Evolutionary conservation across 1,140 invertebrate species (phyloP).

Genomic region (Brachionus angularis): DNA sequence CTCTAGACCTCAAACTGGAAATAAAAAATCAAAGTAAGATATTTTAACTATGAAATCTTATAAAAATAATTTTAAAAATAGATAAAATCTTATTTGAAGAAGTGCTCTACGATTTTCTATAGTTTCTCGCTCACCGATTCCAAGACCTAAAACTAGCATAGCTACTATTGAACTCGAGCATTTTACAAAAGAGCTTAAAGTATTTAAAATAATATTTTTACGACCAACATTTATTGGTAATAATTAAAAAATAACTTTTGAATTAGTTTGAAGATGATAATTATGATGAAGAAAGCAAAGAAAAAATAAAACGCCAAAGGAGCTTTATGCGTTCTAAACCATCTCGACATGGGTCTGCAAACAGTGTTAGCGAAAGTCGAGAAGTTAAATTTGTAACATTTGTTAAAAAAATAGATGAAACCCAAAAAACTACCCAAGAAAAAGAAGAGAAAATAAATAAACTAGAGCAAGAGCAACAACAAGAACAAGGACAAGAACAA

Average conservation of each 20-base stretch:
- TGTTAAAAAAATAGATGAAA: slow-evolving; percentile 3
- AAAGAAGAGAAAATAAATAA: background rate
- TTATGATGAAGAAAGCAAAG: background rate
- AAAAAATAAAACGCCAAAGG: slow-evolving; percentile 12
- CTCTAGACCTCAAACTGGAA: slow-evolving; percentile 16
- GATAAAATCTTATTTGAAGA: no score
- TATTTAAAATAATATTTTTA: no score
- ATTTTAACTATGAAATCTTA: no score
- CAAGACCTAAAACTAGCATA: no score
- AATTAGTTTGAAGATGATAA: background rate
- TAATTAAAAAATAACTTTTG: no score
- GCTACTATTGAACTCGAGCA: no score
- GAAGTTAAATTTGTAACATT: slow-evolving; percentile 31
- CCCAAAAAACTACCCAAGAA: background rate
- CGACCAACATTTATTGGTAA: no score
- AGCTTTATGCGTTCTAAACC: background rate
- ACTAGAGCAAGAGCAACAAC: background rate
- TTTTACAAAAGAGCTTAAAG: no score
- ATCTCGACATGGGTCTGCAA: background rate
- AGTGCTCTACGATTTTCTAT: no score
- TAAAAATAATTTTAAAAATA: no score
- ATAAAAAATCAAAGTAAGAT: slow-evolving; percentile 18
- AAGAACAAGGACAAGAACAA: no score
- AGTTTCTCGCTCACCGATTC: no score
- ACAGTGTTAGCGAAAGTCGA: background rate